phyloP scores from a whole-genome alignment of 2,113 vertebrate species.

The Formicarius rufipectus region DNA sequence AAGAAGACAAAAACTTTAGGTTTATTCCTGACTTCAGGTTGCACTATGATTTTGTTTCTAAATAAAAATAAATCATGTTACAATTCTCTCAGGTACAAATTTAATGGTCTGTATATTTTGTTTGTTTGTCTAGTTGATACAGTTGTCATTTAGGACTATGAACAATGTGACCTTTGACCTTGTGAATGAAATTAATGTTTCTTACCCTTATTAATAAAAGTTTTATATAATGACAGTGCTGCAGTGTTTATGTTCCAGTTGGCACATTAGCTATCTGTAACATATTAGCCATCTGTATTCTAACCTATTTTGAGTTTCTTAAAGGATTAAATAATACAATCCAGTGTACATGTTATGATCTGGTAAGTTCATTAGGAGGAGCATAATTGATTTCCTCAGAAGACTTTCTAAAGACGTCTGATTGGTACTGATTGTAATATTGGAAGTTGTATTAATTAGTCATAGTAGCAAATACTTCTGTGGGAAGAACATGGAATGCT shows the following conservation, averaged over 20 bases:
- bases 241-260: conserved; percentile 23
- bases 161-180: background rate
- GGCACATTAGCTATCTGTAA: background rate
- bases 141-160: background rate
- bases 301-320: background rate
- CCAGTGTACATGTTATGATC: background rate
- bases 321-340: background rate
- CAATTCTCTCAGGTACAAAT: conserved; percentile 35
- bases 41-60: background rate
- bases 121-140: background rate
- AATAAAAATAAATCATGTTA: conserved; percentile 8
- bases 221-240: background rate
- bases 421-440: background rate
- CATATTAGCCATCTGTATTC: background rate
- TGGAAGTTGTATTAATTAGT: background rate
- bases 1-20: background rate
- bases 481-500: background rate
- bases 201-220: conserved; percentile 36
- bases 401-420: background rate
- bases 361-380: background rate
- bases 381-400: background rate
- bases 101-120: conserved; percentile 1
- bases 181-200: conserved; percentile 11
- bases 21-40: background rate
- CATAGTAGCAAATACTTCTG: background rate